A percentile compares a stretch with the other conserved stretches of the same genome.
Conservation (phyloP, 2,888 invertebrate species). For the Sminthurides aquaticus region DNA sequence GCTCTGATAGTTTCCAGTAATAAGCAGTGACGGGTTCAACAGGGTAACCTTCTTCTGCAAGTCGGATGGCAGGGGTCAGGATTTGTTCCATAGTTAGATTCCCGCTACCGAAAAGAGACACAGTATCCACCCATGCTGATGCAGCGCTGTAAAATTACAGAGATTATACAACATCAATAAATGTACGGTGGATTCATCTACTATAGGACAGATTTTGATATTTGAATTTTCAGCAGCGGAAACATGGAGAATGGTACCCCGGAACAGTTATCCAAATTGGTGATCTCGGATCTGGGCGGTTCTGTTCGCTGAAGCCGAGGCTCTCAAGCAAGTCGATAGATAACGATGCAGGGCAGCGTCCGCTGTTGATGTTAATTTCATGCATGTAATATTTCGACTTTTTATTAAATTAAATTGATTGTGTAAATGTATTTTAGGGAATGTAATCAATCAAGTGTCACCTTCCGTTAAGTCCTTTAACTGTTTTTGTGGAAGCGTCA, state of each 20-base stretch:
- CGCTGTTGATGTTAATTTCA: slow-evolving; percentile 29
- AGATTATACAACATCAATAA: too few relatives aligned
- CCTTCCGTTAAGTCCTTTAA: slow-evolving; percentile 47
- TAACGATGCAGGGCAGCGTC: slow-evolving; percentile 35
- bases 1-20: slow-evolving; percentile 29
- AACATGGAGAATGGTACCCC: too few relatives aligned
- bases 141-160: slow-evolving; percentile 27
- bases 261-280: slow-evolving; percentile 38
- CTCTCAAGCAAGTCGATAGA: slow-evolving; percentile 29
- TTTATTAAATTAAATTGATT: too few relatives aligned
- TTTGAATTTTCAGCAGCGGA: too few relatives aligned
- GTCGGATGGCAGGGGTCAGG: slow-evolving; percentile 29
- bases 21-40: slow-evolving; percentile 27
- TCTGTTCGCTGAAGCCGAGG: slow-evolving; percentile 33
- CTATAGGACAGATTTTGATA: too few relatives aligned
- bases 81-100: slow-evolving; percentile 28
- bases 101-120: slow-evolving; percentile 33
- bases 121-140: slow-evolving; percentile 37
- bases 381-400: too few relatives aligned
- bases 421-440: too few relatives aligned
- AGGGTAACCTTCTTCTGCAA: slow-evolving; percentile 35
- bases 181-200: too few relatives aligned
- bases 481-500: slow-evolving; percentile 44
- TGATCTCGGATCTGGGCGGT: slow-evolving; percentile 30
- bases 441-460: too few relatives aligned